These are phyloP conservation scores for Chaenogobius annularis DNA, from an alignment of 2,113 vertebrate genomes.

Conservation along the genomic window DNA sequence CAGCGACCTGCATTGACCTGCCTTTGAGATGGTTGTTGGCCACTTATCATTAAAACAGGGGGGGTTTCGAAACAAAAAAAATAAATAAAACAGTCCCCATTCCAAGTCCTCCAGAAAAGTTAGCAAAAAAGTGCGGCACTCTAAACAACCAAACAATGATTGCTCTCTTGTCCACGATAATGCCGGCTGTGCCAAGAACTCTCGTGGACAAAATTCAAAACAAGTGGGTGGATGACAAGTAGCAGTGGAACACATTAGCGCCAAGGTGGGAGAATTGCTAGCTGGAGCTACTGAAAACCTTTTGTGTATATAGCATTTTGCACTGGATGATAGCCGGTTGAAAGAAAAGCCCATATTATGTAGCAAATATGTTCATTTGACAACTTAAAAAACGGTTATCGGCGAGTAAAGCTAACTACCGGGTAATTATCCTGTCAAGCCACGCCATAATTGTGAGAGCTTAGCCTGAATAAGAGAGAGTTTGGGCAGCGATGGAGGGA, in stretches of 20 bases:
- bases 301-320: slow-evolving; percentile 17
- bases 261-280: slow-evolving; percentile 64
- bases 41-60: slow-evolving; percentile 70
- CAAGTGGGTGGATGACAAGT: slow-evolving; percentile 76
- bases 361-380: slow-evolving; percentile 28
- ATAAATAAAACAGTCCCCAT: slow-evolving; percentile 25
- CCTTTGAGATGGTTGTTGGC: slow-evolving; percentile 45
- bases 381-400: slow-evolving; percentile 45
- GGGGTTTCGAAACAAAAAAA: slow-evolving; percentile 24
- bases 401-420: slow-evolving; percentile 45
- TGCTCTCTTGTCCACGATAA: slow-evolving; percentile 61
- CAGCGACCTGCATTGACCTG: slow-evolving; percentile 37
- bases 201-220: slow-evolving; percentile 68
- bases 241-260: slow-evolving; percentile 64
- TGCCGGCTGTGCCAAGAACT: slow-evolving; percentile 57
- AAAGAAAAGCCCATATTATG: slow-evolving; percentile 6
- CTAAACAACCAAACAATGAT: slow-evolving; percentile 68
- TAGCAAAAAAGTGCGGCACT: slow-evolving; percentile 55
- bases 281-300: slow-evolving; percentile 22
- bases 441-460: slow-evolving; percentile 21
- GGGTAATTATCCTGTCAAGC: slow-evolving; percentile 54
- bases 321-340: not conserved
- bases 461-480: slow-evolving; percentile 17
- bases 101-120: slow-evolving; percentile 71
- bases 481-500: slow-evolving; percentile 50